Conservation (phyloP, 2,113 vertebrate species). For the Oreotrochilus melanogaster region DNA sequence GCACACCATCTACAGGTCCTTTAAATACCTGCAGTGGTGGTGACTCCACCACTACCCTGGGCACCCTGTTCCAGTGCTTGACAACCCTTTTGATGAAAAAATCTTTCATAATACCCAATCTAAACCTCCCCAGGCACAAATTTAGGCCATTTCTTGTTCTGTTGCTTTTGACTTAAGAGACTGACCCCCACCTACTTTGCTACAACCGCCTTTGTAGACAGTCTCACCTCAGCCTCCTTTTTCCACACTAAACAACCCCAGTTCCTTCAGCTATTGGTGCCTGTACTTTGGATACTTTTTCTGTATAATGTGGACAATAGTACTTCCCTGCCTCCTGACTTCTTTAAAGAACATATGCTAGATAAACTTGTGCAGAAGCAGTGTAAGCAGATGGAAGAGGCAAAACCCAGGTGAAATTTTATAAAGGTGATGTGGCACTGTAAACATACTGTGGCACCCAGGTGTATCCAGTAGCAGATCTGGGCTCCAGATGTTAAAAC, state of each 20-base stretch:
- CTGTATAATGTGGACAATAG: neutral
- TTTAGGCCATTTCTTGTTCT: neutral
- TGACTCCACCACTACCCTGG: neutral
- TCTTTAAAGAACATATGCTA: neutral
- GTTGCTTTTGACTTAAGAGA: neutral
- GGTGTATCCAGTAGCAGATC: neutral
- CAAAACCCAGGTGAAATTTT: neutral
- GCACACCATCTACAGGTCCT: too few species aligned
- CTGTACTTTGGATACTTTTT: neutral
- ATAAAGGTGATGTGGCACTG: rapidly evolving
- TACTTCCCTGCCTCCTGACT: neutral
- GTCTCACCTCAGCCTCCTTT: neutral
- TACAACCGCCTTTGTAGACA: neutral
- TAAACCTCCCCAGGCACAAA: neutral
- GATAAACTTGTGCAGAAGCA: neutral
- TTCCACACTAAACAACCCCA: too few species aligned
- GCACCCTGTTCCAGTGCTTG: neutral
- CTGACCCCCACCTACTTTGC: neutral
- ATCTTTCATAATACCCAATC: neutral
- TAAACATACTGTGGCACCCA: neutral
- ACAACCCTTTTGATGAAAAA: neutral
- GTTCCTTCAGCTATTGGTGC: neutral
- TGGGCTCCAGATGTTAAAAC: neutral
- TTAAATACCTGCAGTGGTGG: neutral
- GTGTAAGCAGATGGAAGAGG: neutral